Evolutionary conservation across 2,888 invertebrate genomes (phyloP).

Genomic region (Napeogenes inachia): DNA sequence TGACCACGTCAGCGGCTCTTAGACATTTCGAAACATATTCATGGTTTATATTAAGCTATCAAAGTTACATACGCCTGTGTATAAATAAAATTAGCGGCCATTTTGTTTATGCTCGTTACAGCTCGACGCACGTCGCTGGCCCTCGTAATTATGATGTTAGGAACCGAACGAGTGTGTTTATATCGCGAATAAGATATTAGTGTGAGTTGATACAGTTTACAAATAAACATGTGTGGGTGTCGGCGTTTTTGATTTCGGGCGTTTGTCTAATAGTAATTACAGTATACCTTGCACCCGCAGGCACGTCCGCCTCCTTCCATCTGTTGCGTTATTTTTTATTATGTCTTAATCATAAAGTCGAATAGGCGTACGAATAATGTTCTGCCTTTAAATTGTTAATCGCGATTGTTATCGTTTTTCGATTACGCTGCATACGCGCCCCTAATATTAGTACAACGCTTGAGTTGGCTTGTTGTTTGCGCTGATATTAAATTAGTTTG

Average conservation of each 20-base stretch:
- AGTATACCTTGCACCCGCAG: conserved; percentile 71
- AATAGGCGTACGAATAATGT: conserved; percentile 21
- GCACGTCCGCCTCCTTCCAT: conserved; percentile 41
- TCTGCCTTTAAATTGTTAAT: conserved; percentile 33
- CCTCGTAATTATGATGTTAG: conserved; percentile 72
- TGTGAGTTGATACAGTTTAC: conserved; percentile 30
- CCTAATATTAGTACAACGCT: conserved; percentile 52
- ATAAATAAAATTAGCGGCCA: conserved; percentile 70
- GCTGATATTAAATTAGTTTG: conserved; percentile 26
- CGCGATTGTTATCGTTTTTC: conserved; percentile 41
- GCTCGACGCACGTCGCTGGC: conserved; percentile 73
- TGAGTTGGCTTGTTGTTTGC: conserved; percentile 30
- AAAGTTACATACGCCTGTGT: conserved; percentile 53
- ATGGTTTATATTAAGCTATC: conserved; percentile 51
- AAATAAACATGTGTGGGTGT: conserved; percentile 44
- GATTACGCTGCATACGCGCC: conserved; percentile 33
- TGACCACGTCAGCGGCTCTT: conserved; percentile 22
- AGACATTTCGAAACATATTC: conserved; percentile 31
- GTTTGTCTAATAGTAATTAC: conserved; percentile 73
- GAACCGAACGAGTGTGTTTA: conserved; percentile 35
- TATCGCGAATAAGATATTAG: conserved; percentile 34
- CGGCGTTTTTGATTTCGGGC: conserved; percentile 69
- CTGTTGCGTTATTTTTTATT: conserved; percentile 38
- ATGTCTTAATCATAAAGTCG: conserved; percentile 47
- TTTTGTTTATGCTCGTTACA: conserved; percentile 76